phyloP scores from a whole-genome alignment of 2,797 vertebrate species.

The Apodemus agrarius region DNA sequence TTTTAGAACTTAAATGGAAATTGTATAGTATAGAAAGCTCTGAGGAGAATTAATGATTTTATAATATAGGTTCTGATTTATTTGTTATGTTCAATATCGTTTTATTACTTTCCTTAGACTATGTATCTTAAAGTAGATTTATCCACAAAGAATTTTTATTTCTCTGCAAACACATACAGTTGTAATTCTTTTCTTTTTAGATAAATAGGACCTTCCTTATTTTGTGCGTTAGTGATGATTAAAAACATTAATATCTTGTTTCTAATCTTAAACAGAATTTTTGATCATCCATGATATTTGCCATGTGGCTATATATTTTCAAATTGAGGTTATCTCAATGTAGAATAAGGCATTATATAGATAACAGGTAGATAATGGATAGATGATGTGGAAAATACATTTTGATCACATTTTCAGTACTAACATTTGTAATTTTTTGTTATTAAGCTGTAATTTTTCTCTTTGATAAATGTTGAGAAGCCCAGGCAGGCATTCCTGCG shows the following conservation, averaged over 20 bases:
- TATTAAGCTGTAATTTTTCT: constrained; percentile 14
- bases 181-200: constrained; percentile 19
- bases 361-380: not conserved
- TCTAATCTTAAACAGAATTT: not conserved
- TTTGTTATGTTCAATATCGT: constrained; percentile 35
- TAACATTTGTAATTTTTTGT: constrained; percentile 22
- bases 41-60: not conserved
- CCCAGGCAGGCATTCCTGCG: not conserved
- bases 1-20: not conserved
- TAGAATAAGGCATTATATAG: not conserved
- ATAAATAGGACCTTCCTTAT: not conserved
- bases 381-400: not conserved
- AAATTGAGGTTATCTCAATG: not conserved
- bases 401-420: not conserved
- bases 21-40: constrained; percentile 15
- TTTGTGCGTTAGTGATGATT: not conserved
- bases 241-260: not conserved
- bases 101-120: constrained; percentile 1
- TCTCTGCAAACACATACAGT: not conserved
- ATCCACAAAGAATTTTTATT: not conserved
- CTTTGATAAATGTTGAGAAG: constrained; percentile 38
- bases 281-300: not conserved
- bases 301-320: not conserved
- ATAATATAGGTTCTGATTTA: not conserved
- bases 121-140: constrained; percentile 18